Percentiles rank a stretch among this genome's conserved stretches.
Conservation (phyloP, 2,113 vertebrate species). For the Petroica traversi region DNA sequence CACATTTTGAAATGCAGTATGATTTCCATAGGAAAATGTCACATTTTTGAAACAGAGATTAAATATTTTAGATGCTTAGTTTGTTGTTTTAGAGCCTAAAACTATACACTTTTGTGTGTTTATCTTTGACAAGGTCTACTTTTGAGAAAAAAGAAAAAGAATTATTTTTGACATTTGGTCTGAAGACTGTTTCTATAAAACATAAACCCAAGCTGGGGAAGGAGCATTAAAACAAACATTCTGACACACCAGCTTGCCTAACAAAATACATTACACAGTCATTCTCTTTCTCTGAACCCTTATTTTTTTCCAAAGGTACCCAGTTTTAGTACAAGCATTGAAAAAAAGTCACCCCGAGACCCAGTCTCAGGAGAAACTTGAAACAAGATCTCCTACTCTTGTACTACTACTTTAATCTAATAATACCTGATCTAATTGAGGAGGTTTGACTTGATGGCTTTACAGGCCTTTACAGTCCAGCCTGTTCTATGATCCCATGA, state of each 20-base stretch:
- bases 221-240: background rate
- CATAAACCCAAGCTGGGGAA: background rate
- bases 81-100: background rate
- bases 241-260: background rate
- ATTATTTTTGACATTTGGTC: background rate
- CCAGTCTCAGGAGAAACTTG: background rate
- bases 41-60: background rate
- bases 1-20: background rate
- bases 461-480: background rate
- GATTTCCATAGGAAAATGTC: background rate
- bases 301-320: background rate
- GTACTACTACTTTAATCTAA: background rate
- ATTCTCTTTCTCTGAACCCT: background rate
- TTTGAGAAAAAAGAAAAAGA: background rate
- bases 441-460: background rate
- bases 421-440: background rate
- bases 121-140: background rate
- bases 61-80: background rate
- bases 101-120: background rate
- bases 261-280: background rate
- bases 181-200: background rate
- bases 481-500: background rate
- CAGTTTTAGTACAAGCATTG: background rate
- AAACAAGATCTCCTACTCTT: background rate
- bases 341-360: background rate